A percentile compares a stretch with the other conserved stretches of the same genome.
Evolutionary conservation across 2,113 vertebrate species (phyloP).

Genomic region (Craseonycteris thonglongyai): DNA sequence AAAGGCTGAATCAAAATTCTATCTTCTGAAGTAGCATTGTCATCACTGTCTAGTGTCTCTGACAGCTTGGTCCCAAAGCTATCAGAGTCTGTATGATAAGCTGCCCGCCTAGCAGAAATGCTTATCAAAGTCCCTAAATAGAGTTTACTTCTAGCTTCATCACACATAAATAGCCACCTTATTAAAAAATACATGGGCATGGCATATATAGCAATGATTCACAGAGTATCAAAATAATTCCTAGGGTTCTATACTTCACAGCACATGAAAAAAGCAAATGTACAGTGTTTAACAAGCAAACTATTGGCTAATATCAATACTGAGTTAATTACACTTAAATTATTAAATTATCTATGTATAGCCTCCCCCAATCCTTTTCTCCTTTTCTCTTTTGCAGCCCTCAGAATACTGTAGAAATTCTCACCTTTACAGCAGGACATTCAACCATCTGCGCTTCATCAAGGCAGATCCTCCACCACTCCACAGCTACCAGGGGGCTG

Average conservation of each 20-base stretch:
- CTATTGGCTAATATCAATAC: background rate
- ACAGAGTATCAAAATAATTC: background rate
- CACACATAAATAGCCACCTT: slow-evolving; percentile 10
- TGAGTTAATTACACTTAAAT: background rate
- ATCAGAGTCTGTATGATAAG: background rate
- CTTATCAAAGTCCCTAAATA: slow-evolving; percentile 47
- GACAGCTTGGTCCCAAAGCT: background rate
- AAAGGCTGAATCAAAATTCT: background rate
- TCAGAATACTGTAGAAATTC: background rate
- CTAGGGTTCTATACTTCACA: background rate
- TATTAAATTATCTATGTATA: background rate
- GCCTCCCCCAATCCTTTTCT: background rate
- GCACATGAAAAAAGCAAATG: background rate
- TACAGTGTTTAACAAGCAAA: background rate
- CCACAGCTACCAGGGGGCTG: slow-evolving; percentile 95
- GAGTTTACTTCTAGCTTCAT: slow-evolving; percentile 36
- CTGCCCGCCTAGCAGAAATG: slow-evolving; percentile 23
- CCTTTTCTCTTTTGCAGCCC: background rate
- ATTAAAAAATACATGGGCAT: slow-evolving; percentile 40
- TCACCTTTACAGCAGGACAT: slow-evolving; percentile 94
- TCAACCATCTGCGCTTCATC: slow-evolving; percentile 99
- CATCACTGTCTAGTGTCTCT: background rate
- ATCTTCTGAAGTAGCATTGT: background rate
- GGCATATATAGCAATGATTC: slow-evolving; percentile 19
- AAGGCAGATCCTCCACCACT: slow-evolving; percentile 98